These are phyloP conservation scores for Galeopsomyia nigrocyanea DNA, from an alignment of 2,888 invertebrate genomes.

Conservation along the genomic window DNA sequence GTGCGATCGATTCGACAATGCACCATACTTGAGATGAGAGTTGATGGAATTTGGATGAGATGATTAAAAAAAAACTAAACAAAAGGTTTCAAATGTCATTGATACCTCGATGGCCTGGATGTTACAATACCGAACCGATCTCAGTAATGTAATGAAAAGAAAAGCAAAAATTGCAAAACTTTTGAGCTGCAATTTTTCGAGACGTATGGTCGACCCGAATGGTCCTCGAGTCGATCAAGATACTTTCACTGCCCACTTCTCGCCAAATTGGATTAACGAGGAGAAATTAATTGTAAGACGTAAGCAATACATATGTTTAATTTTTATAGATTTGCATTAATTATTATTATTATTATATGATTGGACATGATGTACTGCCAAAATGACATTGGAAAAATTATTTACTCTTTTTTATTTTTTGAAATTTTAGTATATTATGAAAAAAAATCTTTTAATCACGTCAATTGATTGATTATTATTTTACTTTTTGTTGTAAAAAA, in stretches of 20 bases:
- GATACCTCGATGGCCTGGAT: slow-evolving; percentile 49
- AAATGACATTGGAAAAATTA: neutral
- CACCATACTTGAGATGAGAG: slow-evolving; percentile 25
- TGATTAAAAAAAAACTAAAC: too few species aligned
- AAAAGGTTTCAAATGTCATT: slow-evolving; percentile 24
- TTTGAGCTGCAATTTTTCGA: slow-evolving; percentile 44
- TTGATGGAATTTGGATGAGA: neutral
- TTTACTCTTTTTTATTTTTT: neutral
- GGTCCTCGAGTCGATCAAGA: slow-evolving; percentile 45
- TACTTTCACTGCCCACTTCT: slow-evolving; percentile 47
- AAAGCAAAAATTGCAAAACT: slow-evolving; percentile 19
- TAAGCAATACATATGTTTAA: slow-evolving; percentile 37
- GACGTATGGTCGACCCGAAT: slow-evolving; percentile 48
- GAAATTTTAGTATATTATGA: neutral
- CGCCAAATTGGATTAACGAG: slow-evolving; percentile 28
- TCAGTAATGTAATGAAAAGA: slow-evolving; percentile 47
- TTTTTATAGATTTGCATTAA: slow-evolving; percentile 13
- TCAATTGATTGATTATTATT: too few species aligned
- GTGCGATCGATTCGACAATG: slow-evolving; percentile 44
- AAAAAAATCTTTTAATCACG: too few species aligned
- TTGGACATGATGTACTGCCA: slow-evolving; percentile 29
- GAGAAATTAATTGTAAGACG: slow-evolving; percentile 26
- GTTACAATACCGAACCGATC: slow-evolving; percentile 48
- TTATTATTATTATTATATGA: neutral
- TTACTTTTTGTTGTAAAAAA: neutral